Percentiles rank a stretch among this genome's conserved stretches.
phyloP scores from a whole-genome alignment of 1,140 invertebrate genomes.

The Drosophila subobscura region DNA sequence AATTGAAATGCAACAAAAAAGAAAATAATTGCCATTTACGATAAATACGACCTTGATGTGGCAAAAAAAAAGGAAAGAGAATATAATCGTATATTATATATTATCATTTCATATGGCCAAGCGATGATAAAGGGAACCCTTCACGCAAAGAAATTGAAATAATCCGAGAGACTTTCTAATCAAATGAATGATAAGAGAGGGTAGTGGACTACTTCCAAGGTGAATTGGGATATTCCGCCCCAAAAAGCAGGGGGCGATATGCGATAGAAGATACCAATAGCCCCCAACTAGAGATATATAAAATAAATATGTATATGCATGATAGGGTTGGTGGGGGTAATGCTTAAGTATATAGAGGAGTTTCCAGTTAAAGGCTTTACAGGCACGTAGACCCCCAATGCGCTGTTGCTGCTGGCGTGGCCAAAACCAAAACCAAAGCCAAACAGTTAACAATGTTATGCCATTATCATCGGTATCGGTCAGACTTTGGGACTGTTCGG shows the following conservation, averaged over 20 bases:
- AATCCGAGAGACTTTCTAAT: slow-evolving; percentile 5
- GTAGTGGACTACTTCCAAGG: neutral
- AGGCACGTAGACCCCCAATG: slow-evolving; percentile 41
- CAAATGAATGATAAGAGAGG: neutral
- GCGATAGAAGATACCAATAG: too few relatives aligned
- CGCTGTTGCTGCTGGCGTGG: slow-evolving; percentile 10
- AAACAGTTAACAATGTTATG: slow-evolving; percentile 37
- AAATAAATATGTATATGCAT: too few relatives aligned
- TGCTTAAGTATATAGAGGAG: too few relatives aligned
- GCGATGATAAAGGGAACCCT: slow-evolving; percentile 11
- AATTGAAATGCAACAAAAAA: neutral
- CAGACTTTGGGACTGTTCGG: slow-evolving; percentile 11
- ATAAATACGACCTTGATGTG: slow-evolving; percentile 9
- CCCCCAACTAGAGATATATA: too few relatives aligned
- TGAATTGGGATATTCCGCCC: neutral
- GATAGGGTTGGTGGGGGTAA: too few relatives aligned
- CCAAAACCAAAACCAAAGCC: slow-evolving; percentile 12
- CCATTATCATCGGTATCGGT: slow-evolving; percentile 48
- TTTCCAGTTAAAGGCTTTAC: neutral
- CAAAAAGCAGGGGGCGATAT: too few relatives aligned
- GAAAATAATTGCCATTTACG: too few relatives aligned
- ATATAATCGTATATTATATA: neutral
- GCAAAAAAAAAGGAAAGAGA: neutral
- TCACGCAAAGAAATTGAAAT: slow-evolving; percentile 11
- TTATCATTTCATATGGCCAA: slow-evolving; percentile 18